Evolutionary conservation across 2,113 vertebrate species (phyloP).

Genomic region (Trematomus loennbergii): DNA sequence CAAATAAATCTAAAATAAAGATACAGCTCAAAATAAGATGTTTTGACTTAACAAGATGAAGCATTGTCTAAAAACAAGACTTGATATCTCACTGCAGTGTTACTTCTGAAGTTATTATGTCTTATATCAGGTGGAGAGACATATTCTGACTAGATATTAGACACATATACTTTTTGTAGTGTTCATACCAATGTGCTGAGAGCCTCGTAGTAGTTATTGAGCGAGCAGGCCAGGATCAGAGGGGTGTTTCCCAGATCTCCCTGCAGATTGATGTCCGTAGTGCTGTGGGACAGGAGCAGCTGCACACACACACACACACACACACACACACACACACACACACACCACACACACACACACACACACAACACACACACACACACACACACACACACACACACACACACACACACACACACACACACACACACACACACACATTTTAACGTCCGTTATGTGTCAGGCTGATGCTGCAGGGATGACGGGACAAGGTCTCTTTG

Average conservation of each 20-base stretch:
- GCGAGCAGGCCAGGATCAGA: conserved; percentile 88
- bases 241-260: conserved; percentile 95
- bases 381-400: conserved; percentile 39
- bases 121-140: no score
- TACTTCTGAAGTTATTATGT: no score
- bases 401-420: conserved; percentile 39
- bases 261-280: conserved; percentile 89
- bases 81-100: no score
- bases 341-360: conserved; percentile 36
- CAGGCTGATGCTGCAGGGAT: neutral
- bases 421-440: conserved; percentile 36
- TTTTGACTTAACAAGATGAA: no score
- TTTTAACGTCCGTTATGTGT: conserved; percentile 16
- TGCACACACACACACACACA: no score
- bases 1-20: no score
- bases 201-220: conserved; percentile 92
- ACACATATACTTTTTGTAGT: no score
- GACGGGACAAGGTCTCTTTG: conserved; percentile 33
- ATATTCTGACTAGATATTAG: no score
- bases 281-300: conserved; percentile 87
- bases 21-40: no score
- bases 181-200: conserved; percentile 87
- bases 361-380: conserved; percentile 37
- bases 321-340: no score
- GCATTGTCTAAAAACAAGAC: no score